Conservation (phyloP, 2,888 invertebrate species). For the Oscheius sp. region DNA sequence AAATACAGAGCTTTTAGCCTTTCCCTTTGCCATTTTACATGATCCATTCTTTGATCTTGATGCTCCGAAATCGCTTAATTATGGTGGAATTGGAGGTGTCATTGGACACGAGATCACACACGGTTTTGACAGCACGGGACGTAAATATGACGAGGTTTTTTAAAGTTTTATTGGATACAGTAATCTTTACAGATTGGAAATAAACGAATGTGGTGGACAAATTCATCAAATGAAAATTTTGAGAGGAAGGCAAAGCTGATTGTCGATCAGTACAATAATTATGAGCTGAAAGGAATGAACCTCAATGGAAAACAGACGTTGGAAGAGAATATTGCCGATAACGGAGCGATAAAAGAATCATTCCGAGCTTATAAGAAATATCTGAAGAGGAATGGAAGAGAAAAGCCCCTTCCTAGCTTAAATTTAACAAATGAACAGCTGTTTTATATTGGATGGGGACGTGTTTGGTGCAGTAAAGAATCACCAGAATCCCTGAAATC, state of each 20-base stretch:
- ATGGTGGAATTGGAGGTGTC: not conserved
- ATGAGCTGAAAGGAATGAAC: not conserved
- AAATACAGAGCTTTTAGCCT: too few relatives aligned
- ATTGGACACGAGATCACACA: slow-evolving; percentile 8
- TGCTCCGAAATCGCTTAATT: not conserved
- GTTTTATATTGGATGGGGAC: not conserved
- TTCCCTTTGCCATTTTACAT: not conserved
- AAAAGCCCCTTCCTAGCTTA: not conserved
- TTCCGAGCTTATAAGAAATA: slow-evolving; percentile 1
- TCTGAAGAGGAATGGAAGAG: not conserved
- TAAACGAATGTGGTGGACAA: not conserved
- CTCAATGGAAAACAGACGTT: slow-evolving; percentile 1
- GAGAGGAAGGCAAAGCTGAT: not conserved
- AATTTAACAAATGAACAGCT: slow-evolving; percentile 7
- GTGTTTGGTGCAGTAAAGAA: not conserved
- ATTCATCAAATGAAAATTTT: not conserved
- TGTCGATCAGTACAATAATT: not conserved
- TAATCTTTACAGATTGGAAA: not conserved
- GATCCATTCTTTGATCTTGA: not conserved
- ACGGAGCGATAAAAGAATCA: slow-evolving; percentile 2
- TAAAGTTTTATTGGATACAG: not conserved
- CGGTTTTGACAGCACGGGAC: not conserved
- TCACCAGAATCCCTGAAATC: not conserved
- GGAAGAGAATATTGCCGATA: slow-evolving; percentile 13
- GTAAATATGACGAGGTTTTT: not conserved